Conservation (phyloP, 1,140 invertebrate genomes). For the Pantala flavescens region DNA sequence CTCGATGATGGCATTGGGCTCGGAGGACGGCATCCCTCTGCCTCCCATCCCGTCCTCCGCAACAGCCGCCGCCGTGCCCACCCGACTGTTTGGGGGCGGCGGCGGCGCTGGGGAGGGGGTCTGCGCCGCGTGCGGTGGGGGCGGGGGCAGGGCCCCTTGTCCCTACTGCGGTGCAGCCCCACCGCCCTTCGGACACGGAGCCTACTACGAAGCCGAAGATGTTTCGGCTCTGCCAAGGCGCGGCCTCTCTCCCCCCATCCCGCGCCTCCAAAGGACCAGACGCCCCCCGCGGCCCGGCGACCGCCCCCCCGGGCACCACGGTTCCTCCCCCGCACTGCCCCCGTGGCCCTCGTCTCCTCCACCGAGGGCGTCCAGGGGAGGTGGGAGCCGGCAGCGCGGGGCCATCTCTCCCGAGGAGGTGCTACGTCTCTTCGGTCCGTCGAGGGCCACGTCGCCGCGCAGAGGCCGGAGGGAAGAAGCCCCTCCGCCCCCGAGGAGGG, state of each 20-base stretch:
- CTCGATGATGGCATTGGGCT: neutral
- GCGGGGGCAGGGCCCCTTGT: neutral
- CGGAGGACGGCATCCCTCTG: neutral
- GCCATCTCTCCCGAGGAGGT: neutral
- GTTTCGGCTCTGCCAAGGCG: neutral
- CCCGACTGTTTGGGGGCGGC: neutral
- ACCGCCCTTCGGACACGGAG: neutral
- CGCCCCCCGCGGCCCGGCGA: neutral
- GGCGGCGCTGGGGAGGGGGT: neutral
- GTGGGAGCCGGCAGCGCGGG: neutral
- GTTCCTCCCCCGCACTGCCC: neutral
- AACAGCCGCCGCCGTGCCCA: neutral
- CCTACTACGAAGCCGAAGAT: neutral
- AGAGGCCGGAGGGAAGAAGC: neutral
- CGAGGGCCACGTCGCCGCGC: neutral
- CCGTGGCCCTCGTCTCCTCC: neutral
- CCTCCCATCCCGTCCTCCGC: neutral
- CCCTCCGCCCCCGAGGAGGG: neutral
- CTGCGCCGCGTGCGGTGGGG: neutral
- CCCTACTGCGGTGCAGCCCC: neutral
- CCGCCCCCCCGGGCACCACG: slow-evolving; percentile 1
- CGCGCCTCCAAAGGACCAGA: neutral
- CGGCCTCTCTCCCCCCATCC: neutral
- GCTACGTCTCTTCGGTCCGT: neutral
- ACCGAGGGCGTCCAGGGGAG: neutral